Evolutionary conservation across 2,888 invertebrate genomes (phyloP).

Genomic region (Carpatolechia fugitivella): DNA sequence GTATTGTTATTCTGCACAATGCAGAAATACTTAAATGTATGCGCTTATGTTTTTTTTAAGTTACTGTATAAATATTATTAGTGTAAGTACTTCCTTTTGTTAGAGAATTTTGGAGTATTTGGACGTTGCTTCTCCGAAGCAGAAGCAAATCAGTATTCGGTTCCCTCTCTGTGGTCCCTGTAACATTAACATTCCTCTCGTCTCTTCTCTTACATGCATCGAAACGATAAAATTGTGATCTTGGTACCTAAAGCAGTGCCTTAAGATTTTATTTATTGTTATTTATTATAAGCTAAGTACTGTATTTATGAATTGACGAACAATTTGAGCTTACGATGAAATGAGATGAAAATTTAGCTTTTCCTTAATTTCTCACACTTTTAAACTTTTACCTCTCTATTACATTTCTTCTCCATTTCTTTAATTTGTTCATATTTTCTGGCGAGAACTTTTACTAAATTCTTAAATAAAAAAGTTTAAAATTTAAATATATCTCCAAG

Average conservation of each 20-base stretch:
- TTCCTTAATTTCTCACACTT: background rate
- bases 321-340: constrained; percentile 58
- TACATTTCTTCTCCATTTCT: background rate
- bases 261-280: constrained; percentile 78
- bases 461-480: too few species aligned
- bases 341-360: constrained; percentile 1
- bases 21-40: constrained; percentile 78
- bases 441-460: too few species aligned
- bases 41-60: constrained; percentile 74
- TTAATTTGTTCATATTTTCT: too few species aligned
- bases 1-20: constrained; percentile 80
- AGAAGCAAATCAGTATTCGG: constrained; percentile 34
- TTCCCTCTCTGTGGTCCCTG: constrained; percentile 30
- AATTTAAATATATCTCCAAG: background rate
- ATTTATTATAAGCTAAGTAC: constrained; percentile 64
- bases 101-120: constrained; percentile 55
- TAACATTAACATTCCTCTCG: constrained; percentile 69
- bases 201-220: constrained; percentile 40
- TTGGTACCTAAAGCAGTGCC: constrained; percentile 75
- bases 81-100: constrained; percentile 38
- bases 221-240: constrained; percentile 71
- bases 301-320: constrained; percentile 71
- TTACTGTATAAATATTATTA: constrained; percentile 56
- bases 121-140: constrained; percentile 46
- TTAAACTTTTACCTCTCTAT: background rate